These are phyloP conservation scores for Coregonus sp. DNA, from an alignment of 2,797 vertebrate species.

Conservation along the genomic window DNA sequence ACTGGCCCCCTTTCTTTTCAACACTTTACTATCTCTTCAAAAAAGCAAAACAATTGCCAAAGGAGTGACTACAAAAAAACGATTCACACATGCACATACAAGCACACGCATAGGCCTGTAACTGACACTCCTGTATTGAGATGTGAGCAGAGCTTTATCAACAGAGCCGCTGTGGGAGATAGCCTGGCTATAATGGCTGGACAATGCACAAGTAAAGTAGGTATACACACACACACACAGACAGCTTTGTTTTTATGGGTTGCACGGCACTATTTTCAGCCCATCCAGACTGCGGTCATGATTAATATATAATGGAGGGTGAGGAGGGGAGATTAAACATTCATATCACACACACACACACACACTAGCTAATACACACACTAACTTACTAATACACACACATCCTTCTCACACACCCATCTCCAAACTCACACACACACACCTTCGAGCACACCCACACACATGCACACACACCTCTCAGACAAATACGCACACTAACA, in stretches of 20 bases:
- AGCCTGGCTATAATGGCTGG: too few relatives aligned
- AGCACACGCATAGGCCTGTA: background rate
- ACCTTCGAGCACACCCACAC: conserved; percentile 4
- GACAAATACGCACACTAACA: conserved; percentile 7
- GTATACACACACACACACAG: background rate
- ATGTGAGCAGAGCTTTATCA: background rate
- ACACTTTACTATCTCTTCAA: too few relatives aligned
- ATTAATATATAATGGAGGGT: conserved; percentile 75
- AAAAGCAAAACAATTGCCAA: too few relatives aligned
- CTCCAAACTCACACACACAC: background rate
- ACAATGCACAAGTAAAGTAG: background rate
- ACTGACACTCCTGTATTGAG: background rate
- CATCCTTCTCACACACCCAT: conserved; percentile 5
- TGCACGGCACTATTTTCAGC: conserved; percentile 73
- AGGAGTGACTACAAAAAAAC: background rate
- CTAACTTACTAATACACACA: conserved; percentile 24
- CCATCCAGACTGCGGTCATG: conserved; percentile 70
- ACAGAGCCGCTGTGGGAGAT: background rate
- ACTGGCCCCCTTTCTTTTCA: too few relatives aligned
- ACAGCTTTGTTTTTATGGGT: conserved; percentile 66
- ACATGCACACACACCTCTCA: conserved; percentile 8
- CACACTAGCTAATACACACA: conserved; percentile 15
- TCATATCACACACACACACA: conserved; percentile 55
- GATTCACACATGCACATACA: background rate
- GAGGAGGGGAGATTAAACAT: conserved; percentile 70